These are phyloP conservation scores for Odocoileus hemionus DNA, from an alignment of 2,113 vertebrate genomes.

Conservation along the genomic window DNA sequence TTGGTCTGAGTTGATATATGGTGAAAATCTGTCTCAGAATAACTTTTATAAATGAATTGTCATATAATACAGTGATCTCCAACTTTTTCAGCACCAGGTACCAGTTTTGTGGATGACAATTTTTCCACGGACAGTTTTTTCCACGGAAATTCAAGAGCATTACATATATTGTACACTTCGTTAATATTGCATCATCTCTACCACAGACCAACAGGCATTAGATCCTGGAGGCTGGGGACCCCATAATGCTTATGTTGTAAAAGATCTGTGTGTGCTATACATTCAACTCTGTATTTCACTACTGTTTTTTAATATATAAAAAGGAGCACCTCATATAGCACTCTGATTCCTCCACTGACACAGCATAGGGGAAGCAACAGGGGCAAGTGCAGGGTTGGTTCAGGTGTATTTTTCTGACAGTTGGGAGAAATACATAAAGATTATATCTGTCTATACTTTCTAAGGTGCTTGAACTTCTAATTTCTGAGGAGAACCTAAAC, in stretches of 20 bases:
- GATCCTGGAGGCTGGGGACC: background rate
- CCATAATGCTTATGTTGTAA: background rate
- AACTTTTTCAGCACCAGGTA: background rate
- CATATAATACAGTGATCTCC: background rate
- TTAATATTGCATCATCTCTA: background rate
- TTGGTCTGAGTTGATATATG: background rate
- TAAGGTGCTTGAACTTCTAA: background rate
- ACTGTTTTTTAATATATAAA: background rate
- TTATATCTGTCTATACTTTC: background rate
- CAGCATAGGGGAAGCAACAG: background rate
- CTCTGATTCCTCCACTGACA: background rate
- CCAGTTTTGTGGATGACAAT: background rate
- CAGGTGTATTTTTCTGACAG: background rate
- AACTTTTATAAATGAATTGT: background rate
- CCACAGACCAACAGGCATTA: background rate
- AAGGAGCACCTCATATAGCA: background rate
- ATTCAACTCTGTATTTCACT: background rate
- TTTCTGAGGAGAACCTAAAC: slow-evolving; percentile 22
- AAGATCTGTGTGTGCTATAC: background rate
- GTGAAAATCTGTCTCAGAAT: background rate
- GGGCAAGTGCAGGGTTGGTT: background rate
- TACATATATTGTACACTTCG: background rate
- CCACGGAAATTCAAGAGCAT: background rate
- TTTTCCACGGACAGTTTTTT: background rate
- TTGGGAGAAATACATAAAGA: background rate